Conservation (phyloP, 2,797 vertebrate species). For the Lacerta viridis region DNA sequence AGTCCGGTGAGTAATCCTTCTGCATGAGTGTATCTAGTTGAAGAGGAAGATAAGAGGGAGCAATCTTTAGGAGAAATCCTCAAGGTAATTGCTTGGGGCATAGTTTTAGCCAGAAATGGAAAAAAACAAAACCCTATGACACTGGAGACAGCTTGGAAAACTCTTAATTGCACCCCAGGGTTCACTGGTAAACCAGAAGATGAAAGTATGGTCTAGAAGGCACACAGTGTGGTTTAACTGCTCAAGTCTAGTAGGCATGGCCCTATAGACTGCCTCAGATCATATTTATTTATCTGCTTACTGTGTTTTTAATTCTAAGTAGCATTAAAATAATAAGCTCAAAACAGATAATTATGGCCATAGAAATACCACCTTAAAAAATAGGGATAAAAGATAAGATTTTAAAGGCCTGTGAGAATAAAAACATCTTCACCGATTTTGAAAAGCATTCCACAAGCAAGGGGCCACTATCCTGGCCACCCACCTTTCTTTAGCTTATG, state of each 20-base stretch:
- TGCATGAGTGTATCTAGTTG: background rate
- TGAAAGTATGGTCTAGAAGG: background rate
- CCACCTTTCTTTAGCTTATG: no score
- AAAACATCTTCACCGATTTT: no score
- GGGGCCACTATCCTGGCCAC: no score
- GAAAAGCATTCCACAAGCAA: no score
- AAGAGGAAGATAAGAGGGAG: background rate
- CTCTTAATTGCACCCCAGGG: background rate
- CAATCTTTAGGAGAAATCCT: background rate
- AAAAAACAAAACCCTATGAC: background rate
- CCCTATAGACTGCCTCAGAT: background rate
- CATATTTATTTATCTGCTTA: background rate
- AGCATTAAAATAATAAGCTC: no score
- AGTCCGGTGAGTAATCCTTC: constrained; percentile 87
- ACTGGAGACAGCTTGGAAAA: background rate
- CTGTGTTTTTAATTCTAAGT: background rate
- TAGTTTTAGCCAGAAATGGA: background rate
- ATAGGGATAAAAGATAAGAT: no score
- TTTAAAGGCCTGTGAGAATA: no score
- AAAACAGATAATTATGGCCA: background rate
- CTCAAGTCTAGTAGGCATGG: background rate
- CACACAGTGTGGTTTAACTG: background rate
- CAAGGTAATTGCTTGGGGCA: background rate
- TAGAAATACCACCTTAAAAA: no score
- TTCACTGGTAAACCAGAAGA: background rate